Evolutionary conservation across 1,140 invertebrate species (phyloP).

Genomic region (Zaprionus camerounensis): DNA sequence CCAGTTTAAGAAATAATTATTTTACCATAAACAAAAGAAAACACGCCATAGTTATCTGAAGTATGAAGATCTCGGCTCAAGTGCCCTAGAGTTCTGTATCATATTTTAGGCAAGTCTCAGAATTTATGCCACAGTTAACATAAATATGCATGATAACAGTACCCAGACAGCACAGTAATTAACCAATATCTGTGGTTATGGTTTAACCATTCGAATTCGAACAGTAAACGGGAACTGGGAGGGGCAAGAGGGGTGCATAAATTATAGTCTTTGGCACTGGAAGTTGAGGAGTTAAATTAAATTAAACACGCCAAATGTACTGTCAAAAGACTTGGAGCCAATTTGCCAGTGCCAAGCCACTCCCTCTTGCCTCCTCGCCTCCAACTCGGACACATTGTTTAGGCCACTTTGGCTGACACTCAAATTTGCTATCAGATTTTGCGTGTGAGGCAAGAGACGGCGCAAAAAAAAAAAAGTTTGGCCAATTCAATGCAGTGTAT

Average conservation of each 20-base stretch:
- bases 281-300: conserved; percentile 46
- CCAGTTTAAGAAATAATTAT: too few species aligned
- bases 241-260: conserved; percentile 61
- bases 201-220: conserved; percentile 53
- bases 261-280: conserved; percentile 64
- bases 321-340: conserved; percentile 20
- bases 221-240: not conserved
- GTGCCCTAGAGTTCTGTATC: not conserved
- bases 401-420: conserved; percentile 75
- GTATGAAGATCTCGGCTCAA: not conserved
- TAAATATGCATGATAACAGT: conserved; percentile 48
- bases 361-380: not conserved
- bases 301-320: conserved; percentile 47
- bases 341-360: not conserved
- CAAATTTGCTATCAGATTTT: conserved; percentile 78
- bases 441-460: conserved; percentile 55
- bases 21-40: not conserved
- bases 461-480: conserved; percentile 48
- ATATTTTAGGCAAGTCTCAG: not conserved
- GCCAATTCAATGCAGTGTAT: conserved; percentile 18
- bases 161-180: conserved; percentile 59
- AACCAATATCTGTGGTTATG: conserved; percentile 61
- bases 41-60: not conserved
- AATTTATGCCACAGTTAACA: conserved; percentile 11
- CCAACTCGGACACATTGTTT: conserved; percentile 60